Base-by-base conservation (phyloP, 2,888 invertebrate species). In the Hyposoter didymator region DNA sequence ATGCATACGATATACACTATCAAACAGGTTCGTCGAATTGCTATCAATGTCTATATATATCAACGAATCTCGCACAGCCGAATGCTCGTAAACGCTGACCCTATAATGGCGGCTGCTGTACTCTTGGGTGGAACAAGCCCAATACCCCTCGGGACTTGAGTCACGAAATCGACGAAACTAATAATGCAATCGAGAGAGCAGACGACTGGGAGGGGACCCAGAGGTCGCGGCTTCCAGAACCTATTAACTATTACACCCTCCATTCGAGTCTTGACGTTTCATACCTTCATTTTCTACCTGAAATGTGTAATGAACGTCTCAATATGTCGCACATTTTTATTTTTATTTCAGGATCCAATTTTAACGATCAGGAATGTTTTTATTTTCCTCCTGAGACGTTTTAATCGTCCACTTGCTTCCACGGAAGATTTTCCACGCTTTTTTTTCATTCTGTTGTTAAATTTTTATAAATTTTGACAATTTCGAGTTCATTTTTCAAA, bases 81-180 rank as follows among this genome's bases (percentile, higher is more conserved):
- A 70, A 62, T 81, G 59, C 22, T 39, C 28, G 22, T 55, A 67
- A 17, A 52, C 4, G 32, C 49, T 28, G 35, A 47, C 45, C 64
- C 72, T 70, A 49, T 43, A 35, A 49, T 64, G 28, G n/a, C 39
- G 12, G 14, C 14, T 49, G n/a, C 49, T 52, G 28, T 17, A 35
- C 59, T 43, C 55, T 45, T 22, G 17, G 75, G 47, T 76, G 19
- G 75, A 67, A 67, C 81, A 62, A 49, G 64, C 69, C 69, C 73
- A 82, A 84, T 78, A 67, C 72, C 86, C 80, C 59, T 55, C 62
- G 59, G 84, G 62, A 82, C 82, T 78, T 82, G 78, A 78, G 59
- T 74, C 82, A 52, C 75, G 62, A 84, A 86, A 82, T 84, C 84
- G 84, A 84, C 78, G 84, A 84, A 82, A 78, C 81, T 84, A 84